Evolutionary conservation across 1,140 invertebrate species (phyloP), one percentile per base, ranked within the genome.

Genomic region (Euwallacea similis): DNA sequence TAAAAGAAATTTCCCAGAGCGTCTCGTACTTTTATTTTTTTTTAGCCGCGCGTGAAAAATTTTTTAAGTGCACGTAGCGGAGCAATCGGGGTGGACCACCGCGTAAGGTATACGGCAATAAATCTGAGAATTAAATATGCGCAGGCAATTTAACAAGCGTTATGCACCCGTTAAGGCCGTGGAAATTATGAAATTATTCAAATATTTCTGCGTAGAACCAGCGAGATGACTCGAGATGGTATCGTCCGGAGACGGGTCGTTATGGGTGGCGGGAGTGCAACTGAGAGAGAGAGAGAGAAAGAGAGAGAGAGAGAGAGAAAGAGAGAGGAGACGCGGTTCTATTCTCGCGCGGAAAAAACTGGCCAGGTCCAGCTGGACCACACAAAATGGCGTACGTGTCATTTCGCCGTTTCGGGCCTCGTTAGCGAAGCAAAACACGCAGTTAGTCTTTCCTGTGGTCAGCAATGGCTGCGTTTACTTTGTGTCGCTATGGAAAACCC

Each of bases 321-420:
- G 21, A 33, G 21, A 33, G 21, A 33, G 21, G 4, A 33, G 21
- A 33, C 21, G 4, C 21, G 21, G 21, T 33, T 33, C 21, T 33
- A 33, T 33, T 33, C 21, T 33, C 21, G 21, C 21, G 21, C 21
- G 21, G 21, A 33, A 33, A 33, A 33, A 33, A 33, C 21, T 33
- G 21, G 21, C 21, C 21, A 4, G 21, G 21, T 33, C 21, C 21
- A 33, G 21, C 21, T 16, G 16, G 46, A 50, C 46, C 63, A 55
- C 63, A 66, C 63, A 66, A 66, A 66, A 66, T 66, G 63, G 63
- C 63, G 63, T 66, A 66, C 63, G 63, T 66, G 63, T 53, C 55
- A 66, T 54, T 56, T 55, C 9, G 16, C 15, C 33, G 21, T 10
- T 54, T 66, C 13, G 46, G 9, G 9, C 9, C 46, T 11, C 9